Evolutionary conservation across 2,888 invertebrate genomes (phyloP), one percentile per base, ranked within the genome.

Genomic region (Neocrepidodera transversa): DNA sequence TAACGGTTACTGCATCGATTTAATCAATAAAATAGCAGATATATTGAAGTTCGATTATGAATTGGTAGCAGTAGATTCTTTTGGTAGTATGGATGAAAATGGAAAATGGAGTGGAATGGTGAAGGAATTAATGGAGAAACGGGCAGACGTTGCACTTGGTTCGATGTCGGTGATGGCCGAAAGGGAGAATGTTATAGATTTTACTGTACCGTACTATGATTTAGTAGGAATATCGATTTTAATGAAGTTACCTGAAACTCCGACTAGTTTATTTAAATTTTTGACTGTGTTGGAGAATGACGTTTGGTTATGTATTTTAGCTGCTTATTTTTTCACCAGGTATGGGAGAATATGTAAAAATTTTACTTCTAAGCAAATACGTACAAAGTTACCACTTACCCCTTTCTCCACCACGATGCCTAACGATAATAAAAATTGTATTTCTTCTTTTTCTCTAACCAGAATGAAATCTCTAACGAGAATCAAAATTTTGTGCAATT

Each of bases 141-240:
- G 76, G 91, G 97, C 97, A 0, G 97, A 98, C 76, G 95, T 98
- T 67, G 97, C 93, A 0, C 79, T 98, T 6, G 94, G 95, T 1
- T 93, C 97, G 0, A 84, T 98, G 76, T 95, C 96, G 0, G 97
- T 98, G 0, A 97, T 97, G 95, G 97, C 97, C 0, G 97, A 97
- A 74, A 82, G 98, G 30, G 97, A 97, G 80, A 94, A 93, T 74
- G 95, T 97, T 0, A 94, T 98, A 1, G 98, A 98, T 80, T 98
- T 97, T 77, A 98, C 98, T 0, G 95, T 98, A 0, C 97, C 98
- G 0, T 98, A 95, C 78, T 98, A 98, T 79, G 98, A 99, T 81
- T 84, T 97, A 66, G 97, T 98, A 0, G 98, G 98, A 0, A 93
- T 97, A 51, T 95, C 96, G 0, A 97, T 99, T 66, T 85, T 98